These are phyloP conservation scores for Microctonus brassicae DNA, from an alignment of 2,888 invertebrate species.

Conservation along the genomic window DNA sequence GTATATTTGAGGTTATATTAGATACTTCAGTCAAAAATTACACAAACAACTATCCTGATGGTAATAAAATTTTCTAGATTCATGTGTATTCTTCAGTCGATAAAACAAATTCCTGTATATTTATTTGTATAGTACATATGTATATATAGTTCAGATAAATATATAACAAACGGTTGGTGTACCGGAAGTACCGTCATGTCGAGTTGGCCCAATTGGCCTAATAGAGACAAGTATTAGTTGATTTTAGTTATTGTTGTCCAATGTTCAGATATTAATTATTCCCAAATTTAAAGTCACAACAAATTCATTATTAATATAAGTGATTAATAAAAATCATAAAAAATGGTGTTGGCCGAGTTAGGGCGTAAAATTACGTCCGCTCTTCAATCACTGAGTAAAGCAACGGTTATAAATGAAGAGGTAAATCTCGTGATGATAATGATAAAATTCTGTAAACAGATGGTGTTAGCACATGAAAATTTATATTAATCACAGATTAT, in stretches of 20 bases:
- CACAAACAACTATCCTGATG: no score
- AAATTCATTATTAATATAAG: background rate
- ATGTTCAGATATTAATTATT: background rate
- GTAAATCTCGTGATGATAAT: conserved; percentile 72
- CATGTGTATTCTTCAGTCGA: background rate
- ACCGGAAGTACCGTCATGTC: conserved; percentile 31
- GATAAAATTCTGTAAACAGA: conserved; percentile 60
- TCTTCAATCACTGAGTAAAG: conserved; percentile 96
- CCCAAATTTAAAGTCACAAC: conserved; percentile 1
- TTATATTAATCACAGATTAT: conserved; percentile 16
- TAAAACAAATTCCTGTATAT: background rate
- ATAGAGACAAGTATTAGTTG: background rate
- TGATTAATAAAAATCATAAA: conserved; percentile 56
- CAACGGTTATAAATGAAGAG: conserved; percentile 98
- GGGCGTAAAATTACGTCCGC: conserved; percentile 99
- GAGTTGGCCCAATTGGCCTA: conserved; percentile 27
- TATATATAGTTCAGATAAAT: no score
- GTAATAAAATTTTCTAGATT: no score
- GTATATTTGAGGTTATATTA: background rate
- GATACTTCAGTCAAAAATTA: no score
- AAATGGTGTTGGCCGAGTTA: conserved; percentile 99
- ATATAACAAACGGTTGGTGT: background rate
- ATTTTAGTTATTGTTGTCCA: conserved; percentile 3
- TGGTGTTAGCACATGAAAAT: conserved; percentile 45
- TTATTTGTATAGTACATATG: no score